These are phyloP conservation scores for Hylia prasina DNA, from an alignment of 2,113 vertebrate genomes.

Conservation along the genomic window DNA sequence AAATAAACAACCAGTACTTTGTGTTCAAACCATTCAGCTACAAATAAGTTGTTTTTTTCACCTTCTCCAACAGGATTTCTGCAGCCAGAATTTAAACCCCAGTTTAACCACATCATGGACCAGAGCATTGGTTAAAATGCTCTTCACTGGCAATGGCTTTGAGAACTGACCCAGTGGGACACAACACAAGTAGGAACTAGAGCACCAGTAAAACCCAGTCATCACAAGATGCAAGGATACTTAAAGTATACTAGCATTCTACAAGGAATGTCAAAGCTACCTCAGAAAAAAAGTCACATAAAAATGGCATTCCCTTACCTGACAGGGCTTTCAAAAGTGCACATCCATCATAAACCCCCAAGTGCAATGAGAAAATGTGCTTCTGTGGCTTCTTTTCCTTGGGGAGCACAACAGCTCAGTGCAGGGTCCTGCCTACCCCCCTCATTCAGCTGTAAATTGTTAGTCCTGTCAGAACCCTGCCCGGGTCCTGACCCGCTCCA, in stretches of 20 bases:
- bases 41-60: not conserved
- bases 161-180: not conserved
- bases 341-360: too few species aligned
- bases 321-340: not conserved
- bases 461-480: not conserved
- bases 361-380: not conserved
- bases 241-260: not conserved
- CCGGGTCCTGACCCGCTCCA: not conserved
- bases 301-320: not conserved
- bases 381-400: not conserved
- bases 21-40: not conserved
- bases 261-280: not conserved
- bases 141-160: not conserved
- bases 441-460: not conserved
- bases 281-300: not conserved
- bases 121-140: not conserved
- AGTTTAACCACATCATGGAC: not conserved
- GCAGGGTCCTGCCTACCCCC: not conserved
- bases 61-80: not conserved
- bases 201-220: not conserved
- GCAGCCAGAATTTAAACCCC: not conserved
- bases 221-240: not conserved
- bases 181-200: not conserved
- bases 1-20: not conserved
- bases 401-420: not conserved